phyloP scores from a whole-genome alignment of 1,140 invertebrate species.

The Hyles vespertilio region DNA sequence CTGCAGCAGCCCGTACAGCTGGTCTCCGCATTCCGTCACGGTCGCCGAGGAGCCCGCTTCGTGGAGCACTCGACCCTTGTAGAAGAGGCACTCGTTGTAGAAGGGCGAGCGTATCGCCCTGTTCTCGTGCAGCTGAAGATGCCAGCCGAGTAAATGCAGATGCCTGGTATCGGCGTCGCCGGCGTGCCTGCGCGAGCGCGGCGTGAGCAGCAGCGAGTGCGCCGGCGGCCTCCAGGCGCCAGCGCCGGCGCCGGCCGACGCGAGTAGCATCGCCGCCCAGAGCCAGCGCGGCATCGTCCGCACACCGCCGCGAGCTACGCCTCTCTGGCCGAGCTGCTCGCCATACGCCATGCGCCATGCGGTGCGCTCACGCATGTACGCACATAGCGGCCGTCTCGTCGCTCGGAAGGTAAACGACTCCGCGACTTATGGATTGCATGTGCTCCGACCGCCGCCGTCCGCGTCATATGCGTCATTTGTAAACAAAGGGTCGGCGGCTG shows the following conservation, averaged over 20 bases:
- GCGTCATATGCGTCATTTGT: slow-evolving; percentile 60
- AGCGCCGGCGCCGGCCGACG: slow-evolving; percentile 26
- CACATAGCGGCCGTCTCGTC: slow-evolving; percentile 68
- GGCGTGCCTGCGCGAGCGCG: slow-evolving; percentile 30
- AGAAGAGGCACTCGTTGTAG: slow-evolving; percentile 64
- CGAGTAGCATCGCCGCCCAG: slow-evolving; percentile 49
- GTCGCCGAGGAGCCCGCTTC: slow-evolving; percentile 50
- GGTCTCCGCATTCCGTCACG: slow-evolving; percentile 61
- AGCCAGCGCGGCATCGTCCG: slow-evolving; percentile 67
- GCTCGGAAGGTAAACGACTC: slow-evolving; percentile 71
- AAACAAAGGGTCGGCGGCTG: slow-evolving; percentile 66
- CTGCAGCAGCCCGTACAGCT: slow-evolving; percentile 59
- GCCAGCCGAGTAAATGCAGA: slow-evolving; percentile 58
- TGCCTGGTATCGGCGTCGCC: slow-evolving; percentile 32
- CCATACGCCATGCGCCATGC: slow-evolving; percentile 29
- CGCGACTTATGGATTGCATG: slow-evolving; percentile 63
- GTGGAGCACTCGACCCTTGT: slow-evolving; percentile 51
- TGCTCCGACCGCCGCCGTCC: slow-evolving; percentile 14
- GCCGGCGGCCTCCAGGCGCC: slow-evolving; percentile 37
- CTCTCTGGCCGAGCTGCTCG: slow-evolving; percentile 36
- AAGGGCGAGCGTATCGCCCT: slow-evolving; percentile 58
- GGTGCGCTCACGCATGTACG: slow-evolving; percentile 66
- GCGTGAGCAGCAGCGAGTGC: slow-evolving; percentile 27
- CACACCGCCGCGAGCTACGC: slow-evolving; percentile 58
- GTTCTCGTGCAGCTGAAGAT: slow-evolving; percentile 59